phyloP scores from a whole-genome alignment of 2,888 invertebrate species.

The Eumacrocentrus americanus region DNA sequence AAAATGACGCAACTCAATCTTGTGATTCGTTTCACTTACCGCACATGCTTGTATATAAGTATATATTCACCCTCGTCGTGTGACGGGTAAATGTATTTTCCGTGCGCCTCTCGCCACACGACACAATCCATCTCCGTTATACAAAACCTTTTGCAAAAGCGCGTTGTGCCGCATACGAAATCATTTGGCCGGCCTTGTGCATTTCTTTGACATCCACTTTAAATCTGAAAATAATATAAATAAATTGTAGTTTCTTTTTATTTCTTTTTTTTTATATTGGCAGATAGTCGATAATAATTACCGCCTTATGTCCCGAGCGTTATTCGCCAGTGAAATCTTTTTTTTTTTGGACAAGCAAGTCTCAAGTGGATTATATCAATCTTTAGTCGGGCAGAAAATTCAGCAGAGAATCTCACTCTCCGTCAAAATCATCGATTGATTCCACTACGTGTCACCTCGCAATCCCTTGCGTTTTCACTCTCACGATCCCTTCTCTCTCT shows the following conservation, averaged over 20 bases:
- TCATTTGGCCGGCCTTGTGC: conserved; percentile 12
- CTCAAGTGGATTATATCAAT: conserved; percentile 11
- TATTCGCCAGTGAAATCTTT: too few relatives aligned
- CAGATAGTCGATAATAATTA: too few relatives aligned
- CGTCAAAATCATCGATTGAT: conserved; percentile 18
- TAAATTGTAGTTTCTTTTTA: not conserved
- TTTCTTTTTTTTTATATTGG: not conserved
- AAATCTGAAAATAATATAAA: not conserved
- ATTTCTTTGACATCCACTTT: not conserved
- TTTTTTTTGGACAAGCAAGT: not conserved
- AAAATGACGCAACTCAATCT: not conserved
- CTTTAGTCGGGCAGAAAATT: conserved; percentile 9
- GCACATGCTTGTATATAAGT: too few relatives aligned
- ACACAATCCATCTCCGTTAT: conserved; percentile 3
- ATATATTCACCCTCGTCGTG: not conserved
- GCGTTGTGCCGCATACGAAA: not conserved
- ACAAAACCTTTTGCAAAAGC: not conserved
- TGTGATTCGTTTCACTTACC: conserved; percentile 4
- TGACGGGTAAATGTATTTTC: conserved; percentile 1
- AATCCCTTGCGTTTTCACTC: not conserved
- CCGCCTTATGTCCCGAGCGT: too few relatives aligned
- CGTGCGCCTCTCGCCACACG: not conserved
- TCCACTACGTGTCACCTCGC: conserved; percentile 4
- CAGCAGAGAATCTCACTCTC: not conserved
- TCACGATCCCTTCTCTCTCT: not conserved